Evolutionary conservation across 1,140 invertebrate genomes (phyloP).

Genomic region (Parasteatoda tepidariorum): DNA sequence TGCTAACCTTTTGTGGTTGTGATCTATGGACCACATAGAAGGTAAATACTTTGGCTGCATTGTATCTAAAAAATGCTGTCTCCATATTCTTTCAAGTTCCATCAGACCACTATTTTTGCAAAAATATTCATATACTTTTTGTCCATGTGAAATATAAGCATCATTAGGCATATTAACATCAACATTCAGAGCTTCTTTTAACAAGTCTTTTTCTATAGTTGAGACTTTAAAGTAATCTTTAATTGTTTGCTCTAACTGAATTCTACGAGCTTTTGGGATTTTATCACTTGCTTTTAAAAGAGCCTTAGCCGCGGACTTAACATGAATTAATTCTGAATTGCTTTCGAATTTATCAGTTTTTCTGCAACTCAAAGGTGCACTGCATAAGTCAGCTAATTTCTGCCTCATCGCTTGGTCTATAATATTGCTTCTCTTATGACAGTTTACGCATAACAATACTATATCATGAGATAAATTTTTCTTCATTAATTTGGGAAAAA

Average conservation of each 20-base stretch:
- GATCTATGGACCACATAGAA: slow-evolving; percentile 80
- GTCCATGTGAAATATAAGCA: slow-evolving; percentile 75
- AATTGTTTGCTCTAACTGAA: slow-evolving; percentile 68
- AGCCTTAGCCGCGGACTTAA: slow-evolving; percentile 78
- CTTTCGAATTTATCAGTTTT: slow-evolving; percentile 67
- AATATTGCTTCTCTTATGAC: slow-evolving; percentile 80
- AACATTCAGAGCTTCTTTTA: slow-evolving; percentile 66
- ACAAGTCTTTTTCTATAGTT: slow-evolving; percentile 65
- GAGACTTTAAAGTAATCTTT: slow-evolving; percentile 66
- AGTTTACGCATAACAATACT: slow-evolving; percentile 78
- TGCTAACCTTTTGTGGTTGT: slow-evolving; percentile 69
- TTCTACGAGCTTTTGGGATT: slow-evolving; percentile 72
- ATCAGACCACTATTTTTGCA: slow-evolving; percentile 73
- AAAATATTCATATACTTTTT: slow-evolving; percentile 77
- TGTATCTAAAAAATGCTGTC: slow-evolving; percentile 79
- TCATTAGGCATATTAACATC: slow-evolving; percentile 70
- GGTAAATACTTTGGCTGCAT: slow-evolving; percentile 82
- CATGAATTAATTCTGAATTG: slow-evolving; percentile 70
- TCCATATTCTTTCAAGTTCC: slow-evolving; percentile 79
- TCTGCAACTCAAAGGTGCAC: slow-evolving; percentile 74
- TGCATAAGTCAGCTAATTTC: slow-evolving; percentile 74
- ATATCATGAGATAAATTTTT: slow-evolving; percentile 87
- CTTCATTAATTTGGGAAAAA: slow-evolving; percentile 85
- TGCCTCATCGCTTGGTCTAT: slow-evolving; percentile 76
- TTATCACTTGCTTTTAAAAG: slow-evolving; percentile 70